A percentile compares a stretch with the other conserved stretches of the same genome.
Evolutionary conservation across 2,888 invertebrate genomes (phyloP).

Genomic region (Sinotaia quadrata): DNA sequence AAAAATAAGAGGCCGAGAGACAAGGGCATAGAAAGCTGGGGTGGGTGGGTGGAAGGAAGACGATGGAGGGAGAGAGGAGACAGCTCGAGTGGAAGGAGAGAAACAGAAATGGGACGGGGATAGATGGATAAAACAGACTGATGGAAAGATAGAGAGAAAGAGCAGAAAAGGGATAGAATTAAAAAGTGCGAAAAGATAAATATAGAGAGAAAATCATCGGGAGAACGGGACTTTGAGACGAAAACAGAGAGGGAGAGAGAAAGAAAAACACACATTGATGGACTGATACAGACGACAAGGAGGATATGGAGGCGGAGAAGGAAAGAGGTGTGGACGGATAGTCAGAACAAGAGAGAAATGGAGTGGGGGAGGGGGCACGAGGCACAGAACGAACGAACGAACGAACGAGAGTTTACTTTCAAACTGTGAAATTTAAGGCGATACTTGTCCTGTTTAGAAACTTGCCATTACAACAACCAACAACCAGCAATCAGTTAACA

Average conservation of each 20-base stretch:
- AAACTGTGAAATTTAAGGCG: too few relatives aligned
- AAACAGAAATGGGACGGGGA: background rate
- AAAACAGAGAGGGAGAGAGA: constrained; percentile 3
- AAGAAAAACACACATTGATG: background rate
- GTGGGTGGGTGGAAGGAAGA: background rate
- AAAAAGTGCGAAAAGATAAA: background rate
- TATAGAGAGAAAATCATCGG: background rate
- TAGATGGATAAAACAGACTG: background rate
- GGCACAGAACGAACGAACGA: too few relatives aligned
- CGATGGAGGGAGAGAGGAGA: background rate
- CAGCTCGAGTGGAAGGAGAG: background rate
- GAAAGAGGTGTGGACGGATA: too few relatives aligned
- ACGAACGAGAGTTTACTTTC: too few relatives aligned
- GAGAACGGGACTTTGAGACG: background rate
- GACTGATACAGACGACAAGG: background rate
- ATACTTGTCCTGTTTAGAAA: too few relatives aligned
- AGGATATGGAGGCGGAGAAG: too few relatives aligned
- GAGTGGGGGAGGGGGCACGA: too few relatives aligned
- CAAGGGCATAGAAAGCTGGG: background rate
- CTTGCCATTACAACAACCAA: too few relatives aligned
- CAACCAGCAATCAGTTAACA: too few relatives aligned
- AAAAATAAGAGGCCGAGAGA: background rate
- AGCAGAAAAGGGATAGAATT: background rate
- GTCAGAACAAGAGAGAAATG: too few relatives aligned
- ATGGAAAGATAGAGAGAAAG: background rate